Percentiles rank a stretch among this genome's conserved stretches.
These are phyloP conservation scores for Uria aalge DNA, from an alignment of 2,113 vertebrate genomes.

Conservation along the genomic window DNA sequence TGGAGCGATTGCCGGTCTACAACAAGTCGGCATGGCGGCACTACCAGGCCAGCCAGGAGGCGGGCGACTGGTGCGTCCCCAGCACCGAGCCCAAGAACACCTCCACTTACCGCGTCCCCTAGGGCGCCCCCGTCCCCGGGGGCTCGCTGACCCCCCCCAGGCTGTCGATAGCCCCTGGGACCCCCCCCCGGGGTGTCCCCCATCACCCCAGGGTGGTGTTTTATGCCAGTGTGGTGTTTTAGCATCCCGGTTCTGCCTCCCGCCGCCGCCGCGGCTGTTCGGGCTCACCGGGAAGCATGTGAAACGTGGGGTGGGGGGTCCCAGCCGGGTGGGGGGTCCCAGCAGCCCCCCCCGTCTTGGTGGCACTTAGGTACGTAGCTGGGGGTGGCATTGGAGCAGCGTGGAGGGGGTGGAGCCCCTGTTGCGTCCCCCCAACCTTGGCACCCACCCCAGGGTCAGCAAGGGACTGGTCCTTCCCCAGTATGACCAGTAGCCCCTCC, in stretches of 20 bases:
- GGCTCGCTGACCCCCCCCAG: neutral
- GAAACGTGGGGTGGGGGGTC: neutral
- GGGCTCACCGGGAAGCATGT: neutral
- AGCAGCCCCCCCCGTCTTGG: neutral
- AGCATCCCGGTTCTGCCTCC: neutral
- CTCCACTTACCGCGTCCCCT: constrained; percentile 76
- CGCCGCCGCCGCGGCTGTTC: neutral
- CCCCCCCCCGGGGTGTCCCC: neutral
- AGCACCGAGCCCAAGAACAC: constrained; percentile 91
- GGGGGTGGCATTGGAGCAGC: neutral
- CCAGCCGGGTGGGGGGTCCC: neutral
- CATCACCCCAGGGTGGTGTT: neutral
- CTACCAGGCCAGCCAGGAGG: constrained; percentile 89
- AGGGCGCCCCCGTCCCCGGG: neutral
- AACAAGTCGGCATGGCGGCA: constrained; percentile 93
- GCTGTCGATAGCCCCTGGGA: neutral
- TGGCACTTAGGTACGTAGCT: neutral
- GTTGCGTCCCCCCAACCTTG: neutral
- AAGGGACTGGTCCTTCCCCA: neutral
- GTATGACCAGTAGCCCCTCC: neutral
- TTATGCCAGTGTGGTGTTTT: neutral
- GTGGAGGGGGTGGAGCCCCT: neutral
- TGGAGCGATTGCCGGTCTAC: constrained; percentile 92
- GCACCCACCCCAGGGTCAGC: neutral
- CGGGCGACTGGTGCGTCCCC: constrained; percentile 91